Evolutionary conservation across 2,797 vertebrate genomes (phyloP), one percentile per base, ranked within the genome.

Genomic region (Ptychobarbus kaznakovi): DNA sequence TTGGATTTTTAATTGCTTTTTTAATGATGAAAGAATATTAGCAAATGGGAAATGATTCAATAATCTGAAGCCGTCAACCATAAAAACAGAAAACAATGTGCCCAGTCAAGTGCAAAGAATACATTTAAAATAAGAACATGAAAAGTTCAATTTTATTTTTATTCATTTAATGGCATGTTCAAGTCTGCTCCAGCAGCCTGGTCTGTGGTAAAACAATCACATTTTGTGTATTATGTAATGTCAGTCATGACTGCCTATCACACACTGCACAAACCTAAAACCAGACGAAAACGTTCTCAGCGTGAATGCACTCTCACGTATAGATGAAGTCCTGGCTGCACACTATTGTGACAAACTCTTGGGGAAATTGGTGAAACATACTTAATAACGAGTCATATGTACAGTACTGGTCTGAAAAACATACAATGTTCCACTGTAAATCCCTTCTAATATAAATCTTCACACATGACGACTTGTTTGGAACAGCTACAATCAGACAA

Each of bases 41-140:
- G 61, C 38, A 72, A 70, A 84, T 74, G 70, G 72, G 77, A 81
- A 84, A 78, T 68, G 4, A 80, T 75, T 82, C 56, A 28, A 63
- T 70, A 87, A 46, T 82, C 22, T 35, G 42, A 82, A 81, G 65
- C 65, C 75, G 12, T 76, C 85, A 80, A n/a, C 51, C 80, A 46
- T 77, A 53, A 84, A 80, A 58, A 44, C 38, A 73, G 65, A 84
- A 86, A 78, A 86, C 44, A 81, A 73, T 58, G 10, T 61, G 68
- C 58, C 42, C n/a, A 46, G 35, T 42, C 66, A 16, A 44, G 75
- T 51, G 51, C 56, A 53, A 49, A 40, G 7, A 46, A 65, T 51
- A 11, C 13, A 15, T 77, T 68, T 70, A 9, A 56, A 32, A 77
- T 56, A 75, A 77, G n/a, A 77, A 46, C 58, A 61, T 80, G 1